These are phyloP conservation scores for Argya squamiceps DNA, from an alignment of 2,797 vertebrate genomes.

Conservation along the genomic window DNA sequence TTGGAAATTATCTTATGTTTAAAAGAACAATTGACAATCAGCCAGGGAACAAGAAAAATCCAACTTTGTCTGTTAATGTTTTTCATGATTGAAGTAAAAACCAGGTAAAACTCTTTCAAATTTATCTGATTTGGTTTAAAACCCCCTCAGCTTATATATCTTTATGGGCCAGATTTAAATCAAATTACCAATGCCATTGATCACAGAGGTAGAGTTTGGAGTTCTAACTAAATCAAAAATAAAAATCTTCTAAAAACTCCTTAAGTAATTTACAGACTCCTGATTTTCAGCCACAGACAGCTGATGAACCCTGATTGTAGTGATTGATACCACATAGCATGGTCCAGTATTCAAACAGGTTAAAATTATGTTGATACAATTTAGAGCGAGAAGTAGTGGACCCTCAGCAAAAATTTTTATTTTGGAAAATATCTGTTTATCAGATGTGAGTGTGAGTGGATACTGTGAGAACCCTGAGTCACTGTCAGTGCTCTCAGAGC, in stretches of 20 bases:
- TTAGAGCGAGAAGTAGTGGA: neutral
- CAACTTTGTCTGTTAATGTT: neutral
- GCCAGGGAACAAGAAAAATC: neutral
- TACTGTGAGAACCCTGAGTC: neutral
- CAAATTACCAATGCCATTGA: neutral
- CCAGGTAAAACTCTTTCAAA: neutral
- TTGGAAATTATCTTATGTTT: conserved; percentile 9
- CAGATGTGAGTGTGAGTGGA: neutral
- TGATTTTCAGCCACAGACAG: neutral
- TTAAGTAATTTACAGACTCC: neutral
- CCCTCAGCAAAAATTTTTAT: neutral
- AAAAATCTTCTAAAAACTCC: neutral
- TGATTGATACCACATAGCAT: accelerated
- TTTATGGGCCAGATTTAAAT: neutral
- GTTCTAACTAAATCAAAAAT: neutral
- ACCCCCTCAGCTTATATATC: neutral
- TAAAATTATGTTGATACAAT: neutral
- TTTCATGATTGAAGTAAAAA: neutral
- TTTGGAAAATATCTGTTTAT: neutral
- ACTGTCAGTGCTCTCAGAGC: neutral
- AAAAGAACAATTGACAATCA: neutral
- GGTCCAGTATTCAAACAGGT: neutral
- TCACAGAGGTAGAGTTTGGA: neutral
- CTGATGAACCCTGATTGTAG: neutral
- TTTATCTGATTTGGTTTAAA: neutral